These are phyloP conservation scores for Peromyscus eremicus DNA, from an alignment of 2,797 vertebrate genomes.

Conservation along the genomic window DNA sequence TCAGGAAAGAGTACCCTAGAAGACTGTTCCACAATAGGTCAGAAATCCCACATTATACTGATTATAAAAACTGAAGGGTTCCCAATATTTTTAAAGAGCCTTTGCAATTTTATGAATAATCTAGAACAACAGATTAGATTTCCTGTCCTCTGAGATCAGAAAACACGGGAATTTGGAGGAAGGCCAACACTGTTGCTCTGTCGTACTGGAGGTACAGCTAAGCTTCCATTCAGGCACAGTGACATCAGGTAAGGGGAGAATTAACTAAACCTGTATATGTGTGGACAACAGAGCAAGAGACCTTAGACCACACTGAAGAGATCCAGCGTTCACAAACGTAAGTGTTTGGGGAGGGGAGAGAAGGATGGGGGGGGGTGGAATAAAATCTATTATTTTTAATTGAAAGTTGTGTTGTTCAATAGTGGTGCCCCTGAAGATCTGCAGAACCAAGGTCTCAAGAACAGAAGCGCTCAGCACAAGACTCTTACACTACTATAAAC, in stretches of 20 bases:
- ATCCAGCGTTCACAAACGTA: neutral
- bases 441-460: neutral
- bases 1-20: neutral
- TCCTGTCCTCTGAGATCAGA: neutral
- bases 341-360: no score
- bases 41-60: neutral
- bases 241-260: neutral
- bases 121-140: neutral
- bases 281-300: neutral
- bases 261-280: neutral
- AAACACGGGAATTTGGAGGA: neutral
- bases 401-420: neutral
- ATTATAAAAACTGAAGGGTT: neutral
- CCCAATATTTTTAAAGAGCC: neutral
- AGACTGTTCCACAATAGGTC: neutral
- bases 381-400: neutral
- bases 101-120: slow-evolving; percentile 1
- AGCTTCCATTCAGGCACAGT: neutral
- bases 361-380: neutral
- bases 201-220: no score
- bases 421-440: neutral
- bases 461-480: neutral
- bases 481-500: neutral
- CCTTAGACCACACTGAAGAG: neutral
- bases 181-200: neutral